Evolutionary conservation across 2,113 vertebrate species (phyloP).

Genomic region (Zingel zingel): DNA sequence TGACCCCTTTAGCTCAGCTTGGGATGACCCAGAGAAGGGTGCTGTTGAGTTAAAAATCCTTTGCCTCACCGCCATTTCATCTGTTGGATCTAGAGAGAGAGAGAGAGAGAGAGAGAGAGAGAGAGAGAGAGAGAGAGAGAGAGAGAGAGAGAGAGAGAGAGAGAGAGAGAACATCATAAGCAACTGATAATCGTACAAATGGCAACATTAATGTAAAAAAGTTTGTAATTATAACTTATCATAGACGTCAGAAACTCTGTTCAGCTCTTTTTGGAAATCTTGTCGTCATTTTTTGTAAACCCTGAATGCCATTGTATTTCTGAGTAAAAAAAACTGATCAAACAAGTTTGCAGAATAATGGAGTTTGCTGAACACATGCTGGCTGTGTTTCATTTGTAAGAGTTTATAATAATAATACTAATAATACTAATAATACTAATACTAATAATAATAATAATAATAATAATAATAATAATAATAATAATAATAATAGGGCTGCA

Average conservation of each 20-base stretch:
- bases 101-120: conserved; percentile 41
- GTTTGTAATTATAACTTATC: background rate
- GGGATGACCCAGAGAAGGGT: conserved; percentile 77
- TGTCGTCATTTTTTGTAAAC: background rate
- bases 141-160: no score
- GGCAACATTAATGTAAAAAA: background rate
- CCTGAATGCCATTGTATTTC: background rate
- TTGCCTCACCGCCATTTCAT: conserved; percentile 79
- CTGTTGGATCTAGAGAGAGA: conserved; percentile 58
- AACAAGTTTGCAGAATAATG: no score
- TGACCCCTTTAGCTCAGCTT: conserved; percentile 72
- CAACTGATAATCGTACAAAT: background rate
- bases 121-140: no score
- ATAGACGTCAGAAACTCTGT: background rate
- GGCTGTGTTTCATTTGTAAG: background rate
- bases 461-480: no score
- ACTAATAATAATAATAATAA: no score
- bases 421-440: no score
- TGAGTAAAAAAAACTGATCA: background rate
- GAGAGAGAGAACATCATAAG: background rate
- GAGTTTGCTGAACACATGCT: background rate
- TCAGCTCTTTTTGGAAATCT: background rate
- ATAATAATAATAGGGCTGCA: background rate
- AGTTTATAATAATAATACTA: background rate
- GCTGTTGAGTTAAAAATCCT: conserved; percentile 84